Conservation (phyloP, 1,140 invertebrate genomes). For the Cylas formicarius region DNA sequence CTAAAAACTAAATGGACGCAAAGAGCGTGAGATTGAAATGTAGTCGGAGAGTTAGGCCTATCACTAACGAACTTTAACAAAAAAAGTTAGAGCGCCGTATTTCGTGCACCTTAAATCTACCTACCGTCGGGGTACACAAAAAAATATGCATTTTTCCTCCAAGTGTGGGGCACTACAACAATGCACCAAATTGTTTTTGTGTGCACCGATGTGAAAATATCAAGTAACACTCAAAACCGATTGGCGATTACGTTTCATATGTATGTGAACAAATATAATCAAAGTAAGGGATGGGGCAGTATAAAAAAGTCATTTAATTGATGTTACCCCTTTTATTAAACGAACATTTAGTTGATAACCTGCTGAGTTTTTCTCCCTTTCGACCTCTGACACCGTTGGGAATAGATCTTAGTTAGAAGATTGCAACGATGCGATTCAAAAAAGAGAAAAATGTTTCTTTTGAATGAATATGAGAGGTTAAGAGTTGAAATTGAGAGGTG, state of each 20-base stretch:
- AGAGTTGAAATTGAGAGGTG: no score
- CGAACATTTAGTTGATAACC: constrained; percentile 21
- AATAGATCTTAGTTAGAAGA: no score
- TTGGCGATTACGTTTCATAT: constrained; percentile 15
- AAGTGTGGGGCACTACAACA: constrained; percentile 15
- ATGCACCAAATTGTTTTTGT: constrained; percentile 20
- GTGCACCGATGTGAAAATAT: constrained; percentile 27
- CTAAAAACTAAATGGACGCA: no score
- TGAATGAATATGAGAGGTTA: no score
- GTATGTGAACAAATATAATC: constrained; percentile 13
- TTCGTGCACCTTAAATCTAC: no score
- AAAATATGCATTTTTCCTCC: constrained; percentile 12
- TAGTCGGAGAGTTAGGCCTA: no score
- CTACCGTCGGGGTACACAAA: background rate
- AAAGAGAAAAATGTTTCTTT: no score
- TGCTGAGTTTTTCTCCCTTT: constrained; percentile 19
- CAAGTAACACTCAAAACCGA: constrained; percentile 25
- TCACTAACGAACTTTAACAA: no score
- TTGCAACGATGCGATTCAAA: no score
- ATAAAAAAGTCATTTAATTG: constrained; percentile 24
- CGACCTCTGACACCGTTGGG: no score
- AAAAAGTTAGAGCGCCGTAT: no score
- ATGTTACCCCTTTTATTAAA: constrained; percentile 14
- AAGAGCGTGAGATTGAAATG: no score
- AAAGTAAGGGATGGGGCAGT: constrained; percentile 5